Conservation (phyloP, 2,797 vertebrate species). For the Lateolabrax maculatus region DNA sequence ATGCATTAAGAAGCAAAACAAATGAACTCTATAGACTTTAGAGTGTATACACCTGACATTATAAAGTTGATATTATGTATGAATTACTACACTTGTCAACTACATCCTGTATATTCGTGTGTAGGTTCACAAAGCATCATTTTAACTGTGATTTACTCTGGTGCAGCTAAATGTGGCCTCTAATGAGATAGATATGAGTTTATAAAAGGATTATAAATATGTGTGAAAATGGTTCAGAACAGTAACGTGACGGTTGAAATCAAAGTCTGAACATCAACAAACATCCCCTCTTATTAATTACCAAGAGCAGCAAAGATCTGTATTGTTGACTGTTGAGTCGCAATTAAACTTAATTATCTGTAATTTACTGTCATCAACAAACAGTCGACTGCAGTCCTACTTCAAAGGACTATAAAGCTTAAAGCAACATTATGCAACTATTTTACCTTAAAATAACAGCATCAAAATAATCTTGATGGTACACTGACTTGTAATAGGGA, state of each 20-base stretch:
- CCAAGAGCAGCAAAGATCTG: slow-evolving; percentile 15
- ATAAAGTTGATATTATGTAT: not conserved
- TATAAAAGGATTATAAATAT: not conserved
- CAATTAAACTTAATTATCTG: slow-evolving; percentile 39
- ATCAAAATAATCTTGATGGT: too few relatives aligned
- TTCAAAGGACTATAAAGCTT: not conserved
- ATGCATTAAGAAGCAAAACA: not conserved
- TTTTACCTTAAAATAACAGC: too few relatives aligned
- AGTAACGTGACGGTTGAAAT: slow-evolving; percentile 6
- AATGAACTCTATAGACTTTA: not conserved
- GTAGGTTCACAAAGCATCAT: not conserved
- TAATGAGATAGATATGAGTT: not conserved
- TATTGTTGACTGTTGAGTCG: not conserved
- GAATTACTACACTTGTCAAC: not conserved
- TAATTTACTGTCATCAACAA: slow-evolving; percentile 45
- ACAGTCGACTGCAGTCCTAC: not conserved
- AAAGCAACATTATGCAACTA: too few relatives aligned
- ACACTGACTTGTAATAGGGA: too few relatives aligned
- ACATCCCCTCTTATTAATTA: slow-evolving; percentile 9
- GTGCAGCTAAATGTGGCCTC: not conserved
- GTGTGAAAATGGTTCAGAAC: not conserved
- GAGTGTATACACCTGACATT: not conserved
- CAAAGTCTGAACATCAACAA: slow-evolving; percentile 8
- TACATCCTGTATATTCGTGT: not conserved
- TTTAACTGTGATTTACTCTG: not conserved